A percentile compares a stretch with the other conserved stretches of the same genome.
phyloP scores from a whole-genome alignment of 2,888 invertebrate genomes.

The Melinopterus prodromus region DNA sequence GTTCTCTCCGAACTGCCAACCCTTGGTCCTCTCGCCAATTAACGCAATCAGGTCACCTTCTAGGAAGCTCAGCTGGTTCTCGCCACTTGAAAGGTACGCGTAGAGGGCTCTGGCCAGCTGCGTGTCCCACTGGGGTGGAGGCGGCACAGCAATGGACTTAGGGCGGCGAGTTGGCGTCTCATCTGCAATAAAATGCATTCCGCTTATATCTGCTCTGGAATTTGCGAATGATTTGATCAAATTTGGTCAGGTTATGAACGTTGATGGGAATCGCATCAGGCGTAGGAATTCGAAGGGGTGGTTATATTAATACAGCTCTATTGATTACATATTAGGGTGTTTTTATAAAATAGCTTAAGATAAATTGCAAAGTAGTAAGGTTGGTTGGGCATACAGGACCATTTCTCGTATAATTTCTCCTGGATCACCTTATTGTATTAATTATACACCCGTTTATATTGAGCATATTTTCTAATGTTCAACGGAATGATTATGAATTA shows the following conservation, averaged over 20 bases:
- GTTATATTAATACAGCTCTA: neutral
- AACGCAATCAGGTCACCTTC: slow-evolving; percentile 90
- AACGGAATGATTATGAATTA: too few species aligned
- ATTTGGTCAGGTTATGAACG: neutral
- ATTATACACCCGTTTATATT: too few species aligned
- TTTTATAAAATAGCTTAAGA: neutral
- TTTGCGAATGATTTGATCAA: neutral
- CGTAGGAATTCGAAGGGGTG: neutral
- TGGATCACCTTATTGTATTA: too few species aligned
- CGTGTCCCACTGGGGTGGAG: slow-evolving; percentile 71
- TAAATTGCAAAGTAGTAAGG: too few species aligned
- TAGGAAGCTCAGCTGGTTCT: slow-evolving; percentile 91
- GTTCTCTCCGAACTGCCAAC: slow-evolving; percentile 98
- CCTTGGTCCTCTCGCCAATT: slow-evolving; percentile 90
- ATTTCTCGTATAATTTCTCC: too few species aligned
- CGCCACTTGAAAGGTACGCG: slow-evolving; percentile 87
- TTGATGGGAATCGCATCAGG: neutral
- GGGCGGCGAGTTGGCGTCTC: slow-evolving; percentile 64
- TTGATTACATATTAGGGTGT: neutral
- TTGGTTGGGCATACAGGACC: too few species aligned
- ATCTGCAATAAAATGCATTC: slow-evolving; percentile 34
- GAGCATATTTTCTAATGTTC: too few species aligned
- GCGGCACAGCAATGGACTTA: slow-evolving; percentile 71
- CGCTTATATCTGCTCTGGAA: slow-evolving; percentile 7
- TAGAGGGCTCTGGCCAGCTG: slow-evolving; percentile 86